phyloP scores from a whole-genome alignment of 2,888 invertebrate genomes.

The Amorpha juglandis region DNA sequence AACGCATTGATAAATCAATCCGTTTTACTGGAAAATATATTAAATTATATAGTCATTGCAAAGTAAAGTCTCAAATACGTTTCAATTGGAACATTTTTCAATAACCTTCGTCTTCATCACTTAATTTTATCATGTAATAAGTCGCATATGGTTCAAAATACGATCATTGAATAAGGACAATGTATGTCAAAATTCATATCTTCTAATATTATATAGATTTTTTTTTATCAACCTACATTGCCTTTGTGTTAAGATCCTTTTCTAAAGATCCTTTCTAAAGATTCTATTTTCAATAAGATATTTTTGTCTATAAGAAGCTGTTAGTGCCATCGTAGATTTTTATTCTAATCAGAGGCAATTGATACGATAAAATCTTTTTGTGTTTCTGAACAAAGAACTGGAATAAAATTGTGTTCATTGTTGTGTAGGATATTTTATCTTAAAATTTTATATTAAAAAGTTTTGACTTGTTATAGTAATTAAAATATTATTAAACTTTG shows the following conservation, averaged over 20 bases:
- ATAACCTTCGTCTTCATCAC: too few relatives aligned
- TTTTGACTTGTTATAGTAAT: slow-evolving; percentile 42
- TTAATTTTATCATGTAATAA: neutral
- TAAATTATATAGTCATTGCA: neutral
- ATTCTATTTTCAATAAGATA: neutral
- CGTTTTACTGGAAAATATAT: neutral
- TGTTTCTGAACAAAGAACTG: slow-evolving; percentile 57
- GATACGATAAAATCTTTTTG: slow-evolving; percentile 62
- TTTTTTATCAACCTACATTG: too few relatives aligned
- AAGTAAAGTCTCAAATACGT: neutral
- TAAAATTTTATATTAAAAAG: slow-evolving; percentile 45
- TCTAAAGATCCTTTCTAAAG: neutral
- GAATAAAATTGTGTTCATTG: slow-evolving; percentile 51
- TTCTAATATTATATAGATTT: too few relatives aligned
- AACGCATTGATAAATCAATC: neutral
- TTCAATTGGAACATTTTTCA: neutral
- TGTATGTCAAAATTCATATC: too few relatives aligned
- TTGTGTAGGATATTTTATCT: slow-evolving; percentile 50
- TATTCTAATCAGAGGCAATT: slow-evolving; percentile 54
- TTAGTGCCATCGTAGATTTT: slow-evolving; percentile 40
- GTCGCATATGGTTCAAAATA: neutral
- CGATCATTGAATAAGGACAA: neutral
- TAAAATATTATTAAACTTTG: slow-evolving; percentile 33
- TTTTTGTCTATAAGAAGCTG: neutral
- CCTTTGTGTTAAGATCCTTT: neutral